Percentiles rank a stretch among this genome's conserved stretches.
phyloP scores from a whole-genome alignment of 2,888 invertebrate genomes.

The Acholoe squamosa region DNA sequence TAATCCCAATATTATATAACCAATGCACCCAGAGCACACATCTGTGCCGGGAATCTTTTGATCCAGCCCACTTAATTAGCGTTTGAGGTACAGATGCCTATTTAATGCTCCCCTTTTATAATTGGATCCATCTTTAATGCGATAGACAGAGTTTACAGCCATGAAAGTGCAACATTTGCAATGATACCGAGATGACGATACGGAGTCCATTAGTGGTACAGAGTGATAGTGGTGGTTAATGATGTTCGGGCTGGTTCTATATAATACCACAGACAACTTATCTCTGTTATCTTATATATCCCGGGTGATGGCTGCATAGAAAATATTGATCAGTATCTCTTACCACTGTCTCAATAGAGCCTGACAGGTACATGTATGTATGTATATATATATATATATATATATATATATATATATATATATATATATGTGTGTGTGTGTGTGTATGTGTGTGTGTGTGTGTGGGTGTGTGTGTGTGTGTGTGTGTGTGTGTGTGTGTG shows the following conservation, averaged over 20 bases:
- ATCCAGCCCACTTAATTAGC: not conserved
- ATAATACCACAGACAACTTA: not conserved
- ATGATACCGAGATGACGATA: not conserved
- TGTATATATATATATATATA: too few relatives aligned
- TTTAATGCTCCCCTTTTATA: conserved; percentile 7
- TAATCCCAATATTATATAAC: too few relatives aligned
- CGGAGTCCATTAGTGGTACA: not conserved
- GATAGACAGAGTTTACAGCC: not conserved
- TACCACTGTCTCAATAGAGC: too few relatives aligned
- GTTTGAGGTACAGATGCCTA: not conserved
- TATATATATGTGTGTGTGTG: too few relatives aligned
- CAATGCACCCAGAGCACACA: too few relatives aligned
- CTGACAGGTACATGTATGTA: too few relatives aligned
- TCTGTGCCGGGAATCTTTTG: not conserved
- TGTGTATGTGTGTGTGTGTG: too few relatives aligned
- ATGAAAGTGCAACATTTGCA: not conserved
- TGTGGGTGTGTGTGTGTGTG: too few relatives aligned
- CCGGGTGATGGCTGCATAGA: too few relatives aligned
- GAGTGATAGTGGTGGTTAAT: not conserved
- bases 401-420: too few relatives aligned
- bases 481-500: too few relatives aligned
- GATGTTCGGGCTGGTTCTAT: not conserved
- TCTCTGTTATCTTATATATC: not conserved
- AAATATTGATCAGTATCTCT: too few relatives aligned
- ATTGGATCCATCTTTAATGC: conserved; percentile 5